Percentiles rank a stretch among this genome's conserved stretches.
Conservation (phyloP, 2,113 vertebrate genomes). For the Lycocorax pyrrhopterus region DNA sequence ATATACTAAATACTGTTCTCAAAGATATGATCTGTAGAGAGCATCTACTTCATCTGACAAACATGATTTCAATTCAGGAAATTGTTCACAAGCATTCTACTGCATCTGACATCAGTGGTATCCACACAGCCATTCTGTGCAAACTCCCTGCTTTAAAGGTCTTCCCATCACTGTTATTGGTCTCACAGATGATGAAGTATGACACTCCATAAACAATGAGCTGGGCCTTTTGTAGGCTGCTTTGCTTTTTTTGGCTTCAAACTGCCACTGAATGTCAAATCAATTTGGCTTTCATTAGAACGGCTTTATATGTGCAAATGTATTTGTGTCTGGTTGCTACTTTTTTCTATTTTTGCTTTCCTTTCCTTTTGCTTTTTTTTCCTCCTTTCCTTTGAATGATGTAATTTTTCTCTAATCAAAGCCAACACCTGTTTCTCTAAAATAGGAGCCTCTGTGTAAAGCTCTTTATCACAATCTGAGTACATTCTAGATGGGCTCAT, state of each 20-base stretch:
- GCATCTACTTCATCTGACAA: conserved; percentile 74
- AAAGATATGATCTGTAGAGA: conserved; percentile 76
- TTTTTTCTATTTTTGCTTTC: conserved; percentile 65
- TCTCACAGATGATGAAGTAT: conserved; percentile 92
- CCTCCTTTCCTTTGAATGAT: conserved; percentile 72
- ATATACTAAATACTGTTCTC: conserved; percentile 60
- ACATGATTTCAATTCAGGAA: conserved; percentile 81
- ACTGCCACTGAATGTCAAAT: conserved; percentile 90
- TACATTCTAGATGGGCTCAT: conserved; percentile 61
- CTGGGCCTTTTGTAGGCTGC: conserved; percentile 85
- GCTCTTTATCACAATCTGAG: conserved; percentile 65
- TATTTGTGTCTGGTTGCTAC: conserved; percentile 81
- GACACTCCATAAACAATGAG: conserved; percentile 98
- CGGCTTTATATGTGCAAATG: conserved; percentile 87
- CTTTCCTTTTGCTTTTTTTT: conserved; percentile 46
- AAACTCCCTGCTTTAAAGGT: conserved; percentile 81
- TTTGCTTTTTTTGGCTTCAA: conserved; percentile 84
- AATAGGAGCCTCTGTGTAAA: conserved; percentile 54
- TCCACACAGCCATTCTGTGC: conserved; percentile 80
- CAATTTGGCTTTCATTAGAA: conserved; percentile 92
- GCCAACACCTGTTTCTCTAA: conserved; percentile 78
- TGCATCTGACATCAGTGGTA: conserved; percentile 86
- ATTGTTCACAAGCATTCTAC: conserved; percentile 79
- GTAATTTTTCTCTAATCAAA: conserved; percentile 82
- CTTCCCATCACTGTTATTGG: conserved; percentile 87